These are phyloP conservation scores for Nezara viridula DNA, from an alignment of 2,888 invertebrate genomes.

Conservation along the genomic window DNA sequence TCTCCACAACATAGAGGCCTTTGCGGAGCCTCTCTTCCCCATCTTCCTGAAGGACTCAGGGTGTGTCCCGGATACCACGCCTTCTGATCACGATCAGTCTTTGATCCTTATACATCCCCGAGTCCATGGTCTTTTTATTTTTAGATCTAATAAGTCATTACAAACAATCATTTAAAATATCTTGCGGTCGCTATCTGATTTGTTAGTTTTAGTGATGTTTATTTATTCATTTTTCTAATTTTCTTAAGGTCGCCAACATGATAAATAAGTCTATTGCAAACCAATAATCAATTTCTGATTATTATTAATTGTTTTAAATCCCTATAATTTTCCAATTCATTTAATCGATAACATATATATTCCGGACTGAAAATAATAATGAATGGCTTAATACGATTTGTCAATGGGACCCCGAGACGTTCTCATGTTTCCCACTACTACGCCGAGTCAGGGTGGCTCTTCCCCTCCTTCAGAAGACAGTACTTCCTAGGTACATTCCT, in stretches of 20 bases:
- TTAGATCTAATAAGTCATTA: background rate
- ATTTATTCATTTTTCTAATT: background rate
- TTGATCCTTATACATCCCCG: conserved; percentile 39
- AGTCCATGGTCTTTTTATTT: background rate
- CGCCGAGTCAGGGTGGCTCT: too few relatives aligned
- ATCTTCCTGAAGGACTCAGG: conserved; percentile 47
- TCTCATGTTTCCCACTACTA: too few relatives aligned
- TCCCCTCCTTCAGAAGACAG: too few relatives aligned
- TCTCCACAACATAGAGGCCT: background rate
- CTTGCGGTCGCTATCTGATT: background rate
- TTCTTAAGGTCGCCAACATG: background rate
- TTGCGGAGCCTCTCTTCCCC: conserved; percentile 39
- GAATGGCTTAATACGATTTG: too few relatives aligned
- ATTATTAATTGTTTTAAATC: background rate
- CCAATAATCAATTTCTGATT: background rate
- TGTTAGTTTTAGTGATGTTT: background rate
- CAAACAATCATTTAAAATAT: background rate
- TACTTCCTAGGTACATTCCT: too few relatives aligned
- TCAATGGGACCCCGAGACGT: too few relatives aligned
- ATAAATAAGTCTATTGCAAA: background rate
- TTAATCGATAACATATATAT: too few relatives aligned
- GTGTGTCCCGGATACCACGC: conserved; percentile 52
- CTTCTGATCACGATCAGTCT: conserved; percentile 45
- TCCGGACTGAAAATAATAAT: too few relatives aligned
- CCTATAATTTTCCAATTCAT: background rate